Conservation (phyloP, 2,113 vertebrate species). For the Gnathonemus longibarbis region DNA sequence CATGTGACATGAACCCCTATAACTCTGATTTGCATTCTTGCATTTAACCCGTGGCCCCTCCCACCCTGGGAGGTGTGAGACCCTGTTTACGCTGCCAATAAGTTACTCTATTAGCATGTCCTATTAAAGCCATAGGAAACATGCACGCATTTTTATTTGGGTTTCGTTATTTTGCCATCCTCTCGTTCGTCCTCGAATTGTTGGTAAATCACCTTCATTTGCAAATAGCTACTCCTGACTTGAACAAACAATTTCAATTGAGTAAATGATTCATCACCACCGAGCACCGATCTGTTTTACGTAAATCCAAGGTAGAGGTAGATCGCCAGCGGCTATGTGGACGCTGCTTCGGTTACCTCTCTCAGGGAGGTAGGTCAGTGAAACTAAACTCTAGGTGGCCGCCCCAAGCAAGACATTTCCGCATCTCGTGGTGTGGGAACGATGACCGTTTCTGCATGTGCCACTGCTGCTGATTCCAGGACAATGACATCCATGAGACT, state of each 20-base stretch:
- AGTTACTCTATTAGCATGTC: constrained; percentile 3
- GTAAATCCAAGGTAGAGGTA: background rate
- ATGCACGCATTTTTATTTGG: background rate
- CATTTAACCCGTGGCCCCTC: constrained; percentile 39
- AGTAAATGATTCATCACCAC: background rate
- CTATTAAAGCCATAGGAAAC: background rate
- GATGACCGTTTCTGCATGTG: background rate
- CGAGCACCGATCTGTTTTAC: background rate
- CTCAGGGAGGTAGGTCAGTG: background rate
- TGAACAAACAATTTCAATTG: background rate
- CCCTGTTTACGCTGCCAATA: constrained; percentile 20
- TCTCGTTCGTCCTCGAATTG: background rate
- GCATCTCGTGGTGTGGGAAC: background rate
- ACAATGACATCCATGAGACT: background rate
- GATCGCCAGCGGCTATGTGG: background rate
- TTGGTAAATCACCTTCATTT: background rate
- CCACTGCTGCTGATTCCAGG: background rate
- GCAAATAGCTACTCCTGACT: background rate
- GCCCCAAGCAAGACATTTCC: background rate
- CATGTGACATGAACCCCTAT: constrained; percentile 28
- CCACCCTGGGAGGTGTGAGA: constrained; percentile 32
- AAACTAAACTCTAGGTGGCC: background rate
- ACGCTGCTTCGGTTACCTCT: background rate
- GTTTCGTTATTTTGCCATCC: background rate
- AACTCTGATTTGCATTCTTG: constrained; percentile 35